Evolutionary conservation across 2,797 vertebrate genomes (phyloP), one percentile per base, ranked within the genome.

Genomic region (Poecilia velifera): DNA sequence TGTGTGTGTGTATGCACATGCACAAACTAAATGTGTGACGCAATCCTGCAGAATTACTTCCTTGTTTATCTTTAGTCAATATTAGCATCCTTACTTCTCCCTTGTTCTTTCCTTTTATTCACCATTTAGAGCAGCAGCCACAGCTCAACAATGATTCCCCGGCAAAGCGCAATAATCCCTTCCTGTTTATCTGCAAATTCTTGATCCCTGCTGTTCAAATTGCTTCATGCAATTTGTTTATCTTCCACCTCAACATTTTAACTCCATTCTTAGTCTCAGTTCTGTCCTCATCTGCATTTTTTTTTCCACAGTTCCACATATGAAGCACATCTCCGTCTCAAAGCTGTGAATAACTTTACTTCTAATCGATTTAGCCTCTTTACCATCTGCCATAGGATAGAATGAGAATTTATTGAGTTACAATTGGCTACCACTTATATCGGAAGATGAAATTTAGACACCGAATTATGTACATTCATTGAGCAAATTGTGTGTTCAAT

Each of bases 1-100:
- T 74, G 47, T 77, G 31, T 78, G 39, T 55, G 46, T 57, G 16
- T 12, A 28, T 31, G 13, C n/a, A 59, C n/a, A 13, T 68, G 25
- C 12, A 16, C 13, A 45, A 28, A 13, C 13, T 45, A 71, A 28
- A 45, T 74, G 66, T 75, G 68, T 62, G 79, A 77, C 78, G 73
- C 66, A 80, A 14, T 66, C 72, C 76, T 66, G 62, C 74, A 47
- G 76, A 76, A 78, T 83, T 78, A 87, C 82, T 91, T 76, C 85
- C 76, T 76, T 87, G 83, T 34, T 76, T 78, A 81, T 47, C 75
- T 82, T 76, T 74, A 83, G 53, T 78, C 55, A 78, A 70, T 74
- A 47, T 78, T 49, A 53, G 49, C 45, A 73, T 80, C 36, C 73
- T 68, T 53, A 49, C 20, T 47, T 70, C 43, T 76, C 2, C 20